Conservation (phyloP, 2,888 invertebrate species). For the Pteria penguin region DNA sequence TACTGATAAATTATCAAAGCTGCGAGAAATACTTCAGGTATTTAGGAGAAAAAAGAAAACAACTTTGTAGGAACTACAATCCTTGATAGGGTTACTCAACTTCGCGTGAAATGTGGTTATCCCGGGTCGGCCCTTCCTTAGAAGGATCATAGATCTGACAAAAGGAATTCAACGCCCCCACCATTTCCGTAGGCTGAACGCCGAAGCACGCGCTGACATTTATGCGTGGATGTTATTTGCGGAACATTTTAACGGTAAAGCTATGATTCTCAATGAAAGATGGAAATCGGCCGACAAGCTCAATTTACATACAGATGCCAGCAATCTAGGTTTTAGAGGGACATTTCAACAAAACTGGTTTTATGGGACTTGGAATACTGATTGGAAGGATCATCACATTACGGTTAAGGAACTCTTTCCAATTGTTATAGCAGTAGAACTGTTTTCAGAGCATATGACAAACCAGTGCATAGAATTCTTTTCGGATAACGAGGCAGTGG, state of each 20-base stretch:
- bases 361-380: not conserved
- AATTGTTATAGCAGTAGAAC: too few species aligned
- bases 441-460: too few species aligned
- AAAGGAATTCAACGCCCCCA: constrained; percentile 33
- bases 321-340: constrained; percentile 23
- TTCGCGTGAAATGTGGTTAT: constrained; percentile 44
- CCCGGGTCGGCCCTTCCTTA: constrained; percentile 45
- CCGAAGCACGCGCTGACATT: too few species aligned
- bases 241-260: too few species aligned
- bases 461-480: too few species aligned
- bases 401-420: constrained; percentile 32
- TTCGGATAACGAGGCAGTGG: too few species aligned
- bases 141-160: constrained; percentile 48
- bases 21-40: constrained; percentile 7
- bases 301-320: too few species aligned
- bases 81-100: constrained; percentile 37
- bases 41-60: constrained; percentile 1
- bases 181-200: too few species aligned
- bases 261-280: too few species aligned
- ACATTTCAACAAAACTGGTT: constrained; percentile 20
- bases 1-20: constrained; percentile 35
- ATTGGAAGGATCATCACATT: constrained; percentile 10
- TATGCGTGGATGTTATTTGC: too few species aligned
- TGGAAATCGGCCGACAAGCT: too few species aligned
- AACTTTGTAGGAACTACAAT: constrained; percentile 35